Evolutionary conservation across 2,888 invertebrate genomes (phyloP), one percentile per base, ranked within the genome.

Genomic region (Eretmocerus hayati): DNA sequence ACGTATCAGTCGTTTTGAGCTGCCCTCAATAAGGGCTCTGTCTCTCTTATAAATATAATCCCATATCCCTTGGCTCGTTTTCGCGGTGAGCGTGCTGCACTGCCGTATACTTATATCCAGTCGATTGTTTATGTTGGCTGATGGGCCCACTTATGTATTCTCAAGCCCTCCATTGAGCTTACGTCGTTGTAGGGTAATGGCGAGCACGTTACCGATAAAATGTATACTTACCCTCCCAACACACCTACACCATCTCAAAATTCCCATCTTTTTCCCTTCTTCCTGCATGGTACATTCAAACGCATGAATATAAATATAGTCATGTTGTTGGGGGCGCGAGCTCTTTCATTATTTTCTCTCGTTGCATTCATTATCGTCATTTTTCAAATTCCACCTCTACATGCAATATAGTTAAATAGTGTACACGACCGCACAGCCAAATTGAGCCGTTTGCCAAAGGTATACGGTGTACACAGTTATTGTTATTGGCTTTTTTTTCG

Each of bases 61-160:
- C n/a, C n/a, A n/a, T n/a, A n/a, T n/a, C n/a, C 48, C 57, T 46
- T 46, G 56, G 50, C 48, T 54, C 56, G 55, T 54, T 52, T 58
- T 53, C 59, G 61, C 61, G 60, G 58, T 58, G 61, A 62, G n/a
- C n/a, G n/a, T n/a, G n/a, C n/a, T n/a, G n/a, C n/a, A n/a, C n/a
- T n/a, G 62, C 66, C 68, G 58, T 71, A 69, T 71, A 71, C 68
- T 71, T 71, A 70, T 13, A 8, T 62, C 57, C 60, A 55, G 64
- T 65, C 67, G 69, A 69, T 71, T 70, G 71, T 70, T 71, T 70
- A 71, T 71, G 70, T 71, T 71, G 69, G 69, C 69, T 70, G 69
- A 70, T 71, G 69, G 69, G 35, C 35, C 70, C 70, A 71, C 69
- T 71, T 71, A 69, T 62, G 63, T 66, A 66, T 66, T 65, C 67